Evolutionary conservation across 2,888 invertebrate genomes (phyloP), one percentile per base, ranked within the genome.

Genomic region (Leptarthrus brevirostris): DNA sequence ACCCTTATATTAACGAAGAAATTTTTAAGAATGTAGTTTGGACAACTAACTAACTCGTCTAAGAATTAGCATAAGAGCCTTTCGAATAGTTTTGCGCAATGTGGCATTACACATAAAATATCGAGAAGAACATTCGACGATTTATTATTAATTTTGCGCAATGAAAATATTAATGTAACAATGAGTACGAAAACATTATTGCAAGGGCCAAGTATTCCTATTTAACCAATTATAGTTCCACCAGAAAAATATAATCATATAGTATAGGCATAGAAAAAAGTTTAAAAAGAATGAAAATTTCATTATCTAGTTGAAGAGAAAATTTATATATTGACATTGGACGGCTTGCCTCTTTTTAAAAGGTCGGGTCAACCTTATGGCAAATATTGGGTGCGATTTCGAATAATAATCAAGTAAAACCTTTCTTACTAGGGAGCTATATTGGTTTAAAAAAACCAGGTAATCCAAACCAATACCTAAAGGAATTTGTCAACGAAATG

Each of bases 321-420:
- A n/a, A n/a, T n/a, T n/a, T n/a, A n/a, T n/a, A n/a, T n/a, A n/a
- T n/a, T n/a, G n/a, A n/a, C n/a, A n/a, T n/a, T n/a, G n/a, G n/a
- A n/a, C n/a, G n/a, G n/a, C n/a, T n/a, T n/a, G n/a, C n/a, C n/a
- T 1, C 24, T 71, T 4, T 58, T 34, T 20, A 71, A 71, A 58
- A 74, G 74, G 40, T 74, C 58, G 1, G 30, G 10, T 0, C 26
- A 49, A 47, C 58, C 2, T 58, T 74, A 6, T 74, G 70, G 72
- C 74, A 52, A 58, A 74, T 74, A 64, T 52, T 64, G 12, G 71
- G 71, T 6, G 61, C 71, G n/a, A 12, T 71, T 20, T 24, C 52
- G 6, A 53, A 34, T 3, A 14, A 47, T 10, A 30, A 16, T 14
- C 3, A 49, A 36, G 22, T 71, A 2, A 12, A 36, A 54, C 53